Base-by-base conservation (phyloP, 2,888 invertebrate genomes). In the Agrochola litura region DNA sequence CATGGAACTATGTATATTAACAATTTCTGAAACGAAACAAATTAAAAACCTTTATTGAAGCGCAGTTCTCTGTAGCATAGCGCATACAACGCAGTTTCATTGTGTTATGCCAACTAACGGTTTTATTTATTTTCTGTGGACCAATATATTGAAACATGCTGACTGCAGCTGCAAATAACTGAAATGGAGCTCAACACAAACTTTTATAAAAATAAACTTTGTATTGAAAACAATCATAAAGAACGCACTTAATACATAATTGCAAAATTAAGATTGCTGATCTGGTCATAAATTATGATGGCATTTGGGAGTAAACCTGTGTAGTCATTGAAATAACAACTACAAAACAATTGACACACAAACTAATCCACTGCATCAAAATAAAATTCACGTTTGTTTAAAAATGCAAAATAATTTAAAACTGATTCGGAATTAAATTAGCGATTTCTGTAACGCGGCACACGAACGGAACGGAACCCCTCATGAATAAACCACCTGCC, bases 401-500 rank as follows among this genome's bases (percentile, higher is more conserved):
- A 84, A 54, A 84, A 82, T 73, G 73, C 80, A 72, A 81, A 87
- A 84, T 87, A 79, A 89, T 89, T 89, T 87, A 87, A 87, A 90
- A 89, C 88, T 87, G 83, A 84, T 85, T 86, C 81, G 65, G 82
- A 86, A 88, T 87, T 77, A 80, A 88, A 91, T 90, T 88, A 89
- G 86, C 78, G 84, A 88, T 88, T 88, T 87, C 84, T 84, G 85
- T 84, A 84, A 83, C 81, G 86, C 81, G 73, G 79, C 83, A 71
- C 83, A 77, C 79, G 73, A 78, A 81, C 85, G 75, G 72, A 78
- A 85, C 83, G 75, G 72, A 78, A 85, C 83, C 85, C 84, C 85
- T 90, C 89, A 90, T 92, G 89, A 91, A 91, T 91, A 92, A 91
- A 89, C 88, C 87, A 90, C 88, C 88, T 90, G 88, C 87, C 84